Evolutionary conservation across 1,140 invertebrate genomes (phyloP), one percentile per base, ranked within the genome.

Genomic region (Magallana ariakensis): DNA sequence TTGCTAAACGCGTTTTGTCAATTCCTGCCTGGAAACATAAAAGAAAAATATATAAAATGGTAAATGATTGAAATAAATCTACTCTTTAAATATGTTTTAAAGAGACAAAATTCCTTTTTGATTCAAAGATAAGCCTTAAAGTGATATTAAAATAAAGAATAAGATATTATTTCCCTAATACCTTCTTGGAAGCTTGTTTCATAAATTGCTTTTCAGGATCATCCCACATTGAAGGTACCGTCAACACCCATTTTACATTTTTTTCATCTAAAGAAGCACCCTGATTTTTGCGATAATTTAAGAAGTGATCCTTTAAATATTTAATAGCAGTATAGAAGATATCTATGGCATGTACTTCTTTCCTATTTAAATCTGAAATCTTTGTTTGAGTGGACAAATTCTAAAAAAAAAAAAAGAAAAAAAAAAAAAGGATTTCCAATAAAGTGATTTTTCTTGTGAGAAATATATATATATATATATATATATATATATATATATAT

Each of bases 1-100:
- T 80, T 22, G 80, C 56, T n/a, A 87, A 33, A 1, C 82, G 66
- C 3, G 85, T 56, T 9, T 54, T 56, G 15, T 22, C 8, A 5
- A 87, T 87, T 16, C 83, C 88, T 26, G 88, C 85, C 88, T 89
- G 33, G 0, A 70, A 70, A 26, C 4, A 11, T 70, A n/a, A 62
- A 6, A 33, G 33, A 33, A 33, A 33, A 33, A 4, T 33, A 33
- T 33, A 33, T 1, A 33, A 33, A 33, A 1, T 33, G 33, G 33
- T 33, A 33, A 33, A 33, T 33, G 33, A 33, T 33, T 33, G 33
- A n/a, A n/a, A n/a, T n/a, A n/a, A n/a, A n/a, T n/a, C n/a, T n/a
- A n/a, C n/a, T n/a, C n/a, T n/a, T n/a, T n/a, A n/a, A n/a, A n/a
- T n/a, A n/a, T n/a, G n/a, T 33, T 4, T 33, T 33, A 33, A 33